A percentile compares a stretch with the other conserved stretches of the same genome.
Evolutionary conservation across 2,797 vertebrate genomes (phyloP).

Genomic region (Momotus momota): DNA sequence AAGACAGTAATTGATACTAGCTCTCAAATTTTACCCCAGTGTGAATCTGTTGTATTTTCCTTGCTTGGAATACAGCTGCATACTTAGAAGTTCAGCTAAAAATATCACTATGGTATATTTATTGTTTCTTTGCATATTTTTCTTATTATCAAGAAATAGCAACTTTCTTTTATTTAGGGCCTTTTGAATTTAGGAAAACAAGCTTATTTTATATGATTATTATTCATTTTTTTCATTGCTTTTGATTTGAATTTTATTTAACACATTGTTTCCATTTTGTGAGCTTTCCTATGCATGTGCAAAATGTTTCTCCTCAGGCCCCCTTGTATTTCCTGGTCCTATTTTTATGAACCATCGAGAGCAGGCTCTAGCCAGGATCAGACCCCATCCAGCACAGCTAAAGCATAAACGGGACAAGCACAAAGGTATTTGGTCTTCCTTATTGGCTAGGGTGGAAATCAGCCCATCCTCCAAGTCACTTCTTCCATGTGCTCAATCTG

Average conservation of each 20-base stretch:
- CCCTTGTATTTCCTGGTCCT: constrained; percentile 98
- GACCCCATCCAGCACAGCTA: constrained; percentile 97
- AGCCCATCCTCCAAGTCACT: constrained; percentile 77
- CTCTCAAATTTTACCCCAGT: background rate
- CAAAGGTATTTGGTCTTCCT: constrained; percentile 98
- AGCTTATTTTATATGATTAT: background rate
- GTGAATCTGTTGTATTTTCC: background rate
- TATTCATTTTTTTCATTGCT: constrained; percentile 49
- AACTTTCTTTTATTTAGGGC: background rate
- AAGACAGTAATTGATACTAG: background rate
- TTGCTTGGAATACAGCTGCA: background rate
- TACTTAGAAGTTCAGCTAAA: background rate
- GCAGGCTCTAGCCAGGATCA: constrained; percentile 99
- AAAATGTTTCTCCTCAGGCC: constrained; percentile 99
- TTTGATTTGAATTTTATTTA: constrained; percentile 83
- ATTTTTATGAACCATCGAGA: constrained; percentile 99
- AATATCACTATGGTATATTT: background rate
- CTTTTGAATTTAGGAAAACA: background rate
- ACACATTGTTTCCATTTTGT: constrained; percentile 86
- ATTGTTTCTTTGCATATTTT: background rate
- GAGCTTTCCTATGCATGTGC: constrained; percentile 98
- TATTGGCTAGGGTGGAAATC: constrained; percentile 85
- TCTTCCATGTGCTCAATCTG: constrained; percentile 66
- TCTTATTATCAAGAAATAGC: background rate
- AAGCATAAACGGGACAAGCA: constrained; percentile 99